Evolutionary conservation across 2,888 invertebrate species (phyloP), one percentile per base, ranked within the genome.

Genomic region (Biston betularia): DNA sequence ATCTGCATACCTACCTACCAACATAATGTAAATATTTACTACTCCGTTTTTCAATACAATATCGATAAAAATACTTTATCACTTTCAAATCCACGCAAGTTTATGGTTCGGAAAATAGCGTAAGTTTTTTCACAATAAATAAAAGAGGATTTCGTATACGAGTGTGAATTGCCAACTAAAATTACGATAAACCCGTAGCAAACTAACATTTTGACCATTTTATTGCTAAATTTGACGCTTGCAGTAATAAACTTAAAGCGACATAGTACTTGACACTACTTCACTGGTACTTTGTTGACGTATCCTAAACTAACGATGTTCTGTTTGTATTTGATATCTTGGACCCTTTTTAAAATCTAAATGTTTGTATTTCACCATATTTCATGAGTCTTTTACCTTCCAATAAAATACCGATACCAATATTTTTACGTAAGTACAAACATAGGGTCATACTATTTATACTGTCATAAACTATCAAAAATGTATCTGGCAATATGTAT

Each of bases 21-120:
- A n/a, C n/a, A n/a, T n/a, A n/a, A 24, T 9, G 7, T 34, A 42
- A 45, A 46, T 4, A 54, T 53, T 64, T 64, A 59, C 54, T 11
- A n/a, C 46, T 35, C 14, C 2, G 12, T 46, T 48, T 61, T 62
- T 62, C 65, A 66, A 66, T 58, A 46, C 57, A 55, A 65, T 10
- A 60, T 6, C 56, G 12, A 56, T 61, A 63, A 63, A 63, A 70
- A 63, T 35, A 46, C 54, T 56, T 63, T 60, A 68, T 63, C 67
- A 54, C 58, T 46, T 53, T 52, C 62, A 62, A 68, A 68, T 53
- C 63, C 65, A 56, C 48, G 60, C 68, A 46, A 64, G 56, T 63
- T 63, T 68, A 68, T 68, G 54, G 63, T 44, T 63, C 35, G 59
- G 63, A 63, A 68, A 68, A 68, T 50, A 59, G 59, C 12, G 48